Base-by-base conservation (phyloP, 2,888 invertebrate species). In the Caprella mutica region DNA sequence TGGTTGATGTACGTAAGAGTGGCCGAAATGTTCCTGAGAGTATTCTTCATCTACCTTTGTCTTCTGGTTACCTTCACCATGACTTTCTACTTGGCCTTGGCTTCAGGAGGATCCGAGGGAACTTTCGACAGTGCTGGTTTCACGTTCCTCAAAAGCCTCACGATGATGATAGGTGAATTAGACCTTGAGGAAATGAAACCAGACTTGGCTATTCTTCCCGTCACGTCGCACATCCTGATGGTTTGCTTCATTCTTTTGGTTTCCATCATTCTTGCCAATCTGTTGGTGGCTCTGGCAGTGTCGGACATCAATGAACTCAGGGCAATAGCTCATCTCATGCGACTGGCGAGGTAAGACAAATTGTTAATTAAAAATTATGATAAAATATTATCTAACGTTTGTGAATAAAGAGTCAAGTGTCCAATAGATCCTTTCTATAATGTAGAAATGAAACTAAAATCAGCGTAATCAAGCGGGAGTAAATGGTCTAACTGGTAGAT, bases 141-240 rank as follows among this genome's bases (percentile, higher is more conserved):
- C 73, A 73, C 79, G 0, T 68, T 80, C 3, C 74, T 79, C 19
- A 79, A 79, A 66, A 78, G 78, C 0, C 72, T 79, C 46, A 78
- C 79, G 2, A 80, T 80, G 79, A 78, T 79, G 78, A 78, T 78
- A 6, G 77, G 78, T 57, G 80, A 80, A 66, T 78, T 79, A 52
- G 79, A 80, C 65, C 79, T 79, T 66, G 71, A 66, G 8, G 72
- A 74, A 4, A 21, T 65, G 24, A 79, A 79, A 66, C 71, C 66
- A 5, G 72, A 74, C 5, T 68, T 78, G n/a, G 40, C 38, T 6
- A 53, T 35, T 6, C 56, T 64, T 1, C 52, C 58, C 14, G 46
- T 52, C 58, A 66, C 43, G 56, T 74, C 77, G 0, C 72, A 79
- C 52, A 66, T 78, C 1, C 74, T 79, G 21, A 79, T 79, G 66